Percentiles rank a stretch among this genome's conserved stretches.
Evolutionary conservation across 2,113 vertebrate species (phyloP).

Genomic region (Bostrychus sinensis): DNA sequence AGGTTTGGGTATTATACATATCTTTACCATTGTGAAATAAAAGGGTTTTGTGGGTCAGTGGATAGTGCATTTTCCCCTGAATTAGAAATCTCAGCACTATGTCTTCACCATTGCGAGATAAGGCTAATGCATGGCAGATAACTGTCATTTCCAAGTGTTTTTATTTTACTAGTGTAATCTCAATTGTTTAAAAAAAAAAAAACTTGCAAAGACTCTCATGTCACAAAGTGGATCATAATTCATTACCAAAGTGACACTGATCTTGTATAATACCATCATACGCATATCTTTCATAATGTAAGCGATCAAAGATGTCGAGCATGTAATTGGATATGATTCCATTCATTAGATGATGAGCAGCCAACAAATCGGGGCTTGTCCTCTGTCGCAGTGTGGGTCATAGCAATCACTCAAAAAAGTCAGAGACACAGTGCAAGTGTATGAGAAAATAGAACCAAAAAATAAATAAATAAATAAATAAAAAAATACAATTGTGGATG

Average conservation of each 20-base stretch:
- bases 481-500: neutral
- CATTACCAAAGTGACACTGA: constrained; percentile 51
- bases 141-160: too few relatives aligned
- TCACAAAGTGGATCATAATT: constrained; percentile 58
- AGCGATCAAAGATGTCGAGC: constrained; percentile 59
- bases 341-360: constrained; percentile 65
- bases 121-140: too few relatives aligned
- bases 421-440: constrained; percentile 32
- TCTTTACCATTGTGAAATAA: too few relatives aligned
- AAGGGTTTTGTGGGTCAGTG: too few relatives aligned
- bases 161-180: too few relatives aligned
- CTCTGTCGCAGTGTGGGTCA: constrained; percentile 58
- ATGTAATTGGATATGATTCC: constrained; percentile 73
- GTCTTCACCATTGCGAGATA: too few relatives aligned
- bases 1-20: too few relatives aligned
- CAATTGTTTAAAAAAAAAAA: neutral
- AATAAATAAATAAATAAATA: too few relatives aligned
- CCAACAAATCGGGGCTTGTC: constrained; percentile 68
- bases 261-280: constrained; percentile 51
- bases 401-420: constrained; percentile 54
- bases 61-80: too few relatives aligned
- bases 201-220: constrained; percentile 39
- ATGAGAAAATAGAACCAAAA: constrained; percentile 25
- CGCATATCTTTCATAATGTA: constrained; percentile 49
- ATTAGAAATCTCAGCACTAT: too few relatives aligned